Base-by-base conservation (phyloP, 2,888 invertebrate species). In the Pseudococcus longispinus region DNA sequence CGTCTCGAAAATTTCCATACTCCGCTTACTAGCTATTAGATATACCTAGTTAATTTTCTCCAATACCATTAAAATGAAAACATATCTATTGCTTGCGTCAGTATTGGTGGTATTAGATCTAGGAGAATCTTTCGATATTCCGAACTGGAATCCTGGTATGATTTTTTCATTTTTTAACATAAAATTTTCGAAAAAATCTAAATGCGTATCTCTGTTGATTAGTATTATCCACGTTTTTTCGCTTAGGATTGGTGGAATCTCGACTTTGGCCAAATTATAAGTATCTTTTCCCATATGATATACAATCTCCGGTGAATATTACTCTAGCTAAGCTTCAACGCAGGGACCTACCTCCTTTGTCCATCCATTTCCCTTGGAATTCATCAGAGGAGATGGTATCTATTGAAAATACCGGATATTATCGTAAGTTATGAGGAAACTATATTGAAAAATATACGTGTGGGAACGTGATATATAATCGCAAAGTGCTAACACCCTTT, bases 281-380 rank as follows among this genome's bases (percentile, higher is more conserved):
- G 32, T 20, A 29, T 15, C 3, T 44, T 44, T 87, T 87, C 82
- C 82, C 87, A 9, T 87, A 37, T 42, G 3, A n/a, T 9, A 20
- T 90, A 91, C 91, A 0, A 91, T 92, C 0, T 90, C 91, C 89
- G 94, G 93, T 89, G 93, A 92, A 92, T n/a, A 92, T 92, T 88
- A 94, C 94, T 89, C 89, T 92, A 88, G 93, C 92, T 0, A 93
- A 93, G 89, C 92, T 93, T 88, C 92, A 92, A 65, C 94, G 94
- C 0, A 89, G 94, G 11, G 13, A 46, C 2, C 51, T 88, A 15
- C 70, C 77, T 0, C 85, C 70, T 4, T 85, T 88, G 26, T 29
- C 29, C 1, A 84, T 86, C 4, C 83, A 87, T 44, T 44, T 83
- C 18, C 37, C 42, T 60, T 87, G 70, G 70, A 70, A 65, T 46